Evolutionary conservation across 1,140 invertebrate species (phyloP).

Genomic region (Pantala flavescens): DNA sequence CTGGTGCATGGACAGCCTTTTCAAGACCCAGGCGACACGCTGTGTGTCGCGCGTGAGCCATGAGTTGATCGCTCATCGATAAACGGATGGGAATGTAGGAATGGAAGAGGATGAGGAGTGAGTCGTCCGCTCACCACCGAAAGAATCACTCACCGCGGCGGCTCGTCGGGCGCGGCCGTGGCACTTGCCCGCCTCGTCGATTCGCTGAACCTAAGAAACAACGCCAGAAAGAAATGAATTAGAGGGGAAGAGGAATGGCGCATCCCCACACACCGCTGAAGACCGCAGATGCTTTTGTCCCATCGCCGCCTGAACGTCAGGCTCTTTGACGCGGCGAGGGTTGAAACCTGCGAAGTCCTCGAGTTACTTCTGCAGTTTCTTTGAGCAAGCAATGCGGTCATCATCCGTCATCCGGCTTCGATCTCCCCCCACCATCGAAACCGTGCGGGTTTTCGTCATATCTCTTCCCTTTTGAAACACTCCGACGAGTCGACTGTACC

Average conservation of each 20-base stretch:
- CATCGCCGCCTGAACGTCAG: not conserved
- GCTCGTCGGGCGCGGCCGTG: constrained; percentile 17
- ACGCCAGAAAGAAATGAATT: constrained; percentile 21
- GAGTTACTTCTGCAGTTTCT: too few relatives aligned
- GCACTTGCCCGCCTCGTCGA: constrained; percentile 15
- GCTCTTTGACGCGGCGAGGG: not conserved
- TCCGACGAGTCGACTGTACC: too few relatives aligned
- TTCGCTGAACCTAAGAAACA: constrained; percentile 23
- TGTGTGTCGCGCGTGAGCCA: not conserved
- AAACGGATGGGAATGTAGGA: too few relatives aligned
- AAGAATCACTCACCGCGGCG: constrained; percentile 19
- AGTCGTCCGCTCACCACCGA: not conserved
- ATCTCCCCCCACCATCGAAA: too few relatives aligned
- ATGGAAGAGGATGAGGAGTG: too few relatives aligned
- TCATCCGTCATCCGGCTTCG: too few relatives aligned
- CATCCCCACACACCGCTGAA: not conserved
- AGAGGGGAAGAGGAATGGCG: not conserved
- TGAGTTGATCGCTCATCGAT: too few relatives aligned
- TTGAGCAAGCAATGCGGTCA: too few relatives aligned
- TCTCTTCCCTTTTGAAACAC: too few relatives aligned
- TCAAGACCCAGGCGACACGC: not conserved
- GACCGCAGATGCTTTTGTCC: not conserved
- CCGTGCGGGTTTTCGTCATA: too few relatives aligned
- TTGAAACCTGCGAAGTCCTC: too few relatives aligned
- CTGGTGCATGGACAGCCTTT: too few relatives aligned